Conservation (phyloP, 1,140 invertebrate species). For the Psix sp. region DNA sequence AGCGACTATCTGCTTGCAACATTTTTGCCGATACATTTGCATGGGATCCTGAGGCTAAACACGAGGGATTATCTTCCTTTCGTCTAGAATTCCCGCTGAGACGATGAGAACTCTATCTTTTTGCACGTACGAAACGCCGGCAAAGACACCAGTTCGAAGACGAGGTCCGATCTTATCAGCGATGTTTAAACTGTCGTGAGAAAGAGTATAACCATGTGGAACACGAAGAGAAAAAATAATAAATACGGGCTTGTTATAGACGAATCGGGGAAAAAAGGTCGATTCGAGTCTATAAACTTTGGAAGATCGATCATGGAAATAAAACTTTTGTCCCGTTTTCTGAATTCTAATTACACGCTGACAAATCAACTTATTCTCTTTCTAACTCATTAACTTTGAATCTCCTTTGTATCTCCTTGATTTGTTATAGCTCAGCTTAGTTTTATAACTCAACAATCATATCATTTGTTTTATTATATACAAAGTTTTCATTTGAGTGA, state of each 20-base stretch:
- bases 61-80: conserved; percentile 51
- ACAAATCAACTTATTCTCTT: too few relatives aligned
- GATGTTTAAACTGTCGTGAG: conserved; percentile 56
- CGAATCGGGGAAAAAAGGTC: conserved; percentile 27
- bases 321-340: too few relatives aligned
- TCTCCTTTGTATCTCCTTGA: too few relatives aligned
- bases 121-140: conserved; percentile 56
- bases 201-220: conserved; percentile 28
- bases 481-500: too few relatives aligned
- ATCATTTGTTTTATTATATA: too few relatives aligned
- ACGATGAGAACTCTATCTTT: conserved; percentile 66
- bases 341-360: too few relatives aligned
- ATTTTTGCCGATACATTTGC: conserved; percentile 53
- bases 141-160: conserved; percentile 49
- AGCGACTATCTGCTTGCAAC: conserved; percentile 21
- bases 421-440: too few relatives aligned
- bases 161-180: conserved; percentile 57
- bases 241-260: conserved; percentile 14
- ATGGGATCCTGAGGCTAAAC: conserved; percentile 44
- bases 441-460: too few relatives aligned
- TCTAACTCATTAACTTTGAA: too few relatives aligned
- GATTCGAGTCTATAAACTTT: conserved; percentile 20
- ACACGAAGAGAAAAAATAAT: conserved; percentile 10
- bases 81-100: conserved; percentile 57
- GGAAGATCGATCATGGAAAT: conserved; percentile 33